A percentile compares a stretch with the other conserved stretches of the same genome.
Conservation (phyloP, 1,140 invertebrate genomes). For the Euschistus heros region DNA sequence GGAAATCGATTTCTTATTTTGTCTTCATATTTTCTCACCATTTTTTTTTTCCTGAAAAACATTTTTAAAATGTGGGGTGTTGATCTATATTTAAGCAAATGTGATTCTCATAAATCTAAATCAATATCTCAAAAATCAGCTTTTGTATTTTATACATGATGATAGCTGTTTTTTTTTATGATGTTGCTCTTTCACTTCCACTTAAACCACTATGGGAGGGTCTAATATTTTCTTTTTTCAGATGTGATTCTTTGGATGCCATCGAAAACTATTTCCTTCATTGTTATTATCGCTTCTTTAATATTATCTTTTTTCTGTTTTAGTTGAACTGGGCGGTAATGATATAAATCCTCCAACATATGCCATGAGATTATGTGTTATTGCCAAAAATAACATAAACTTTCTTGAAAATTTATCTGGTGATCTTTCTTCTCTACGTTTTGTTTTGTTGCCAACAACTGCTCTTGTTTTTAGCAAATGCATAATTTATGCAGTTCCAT, state of each 20-base stretch:
- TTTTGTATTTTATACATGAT: too few species aligned
- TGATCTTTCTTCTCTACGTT: conserved; percentile 17
- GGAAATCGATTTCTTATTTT: too few species aligned
- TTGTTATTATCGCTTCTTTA: not conserved
- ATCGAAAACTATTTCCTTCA: not conserved
- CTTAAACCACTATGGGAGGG: too few species aligned
- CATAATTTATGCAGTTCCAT: conserved; percentile 18
- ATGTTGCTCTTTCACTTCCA: too few species aligned
- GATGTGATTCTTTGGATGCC: not conserved
- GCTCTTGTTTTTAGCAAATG: conserved; percentile 22
- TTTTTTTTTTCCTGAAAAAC: too few species aligned
- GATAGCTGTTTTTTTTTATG: too few species aligned
- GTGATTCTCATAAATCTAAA: too few species aligned
- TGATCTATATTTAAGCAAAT: too few species aligned
- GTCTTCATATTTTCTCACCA: too few species aligned
- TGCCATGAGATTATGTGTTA: conserved; percentile 4
- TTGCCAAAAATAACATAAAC: conserved; percentile 12
- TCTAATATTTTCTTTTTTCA: too few species aligned
- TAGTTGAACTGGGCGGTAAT: conserved; percentile 11
- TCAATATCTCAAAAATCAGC: too few species aligned
- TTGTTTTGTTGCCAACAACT: conserved; percentile 11
- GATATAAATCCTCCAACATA: conserved; percentile 7
- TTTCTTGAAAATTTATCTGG: conserved; percentile 18
- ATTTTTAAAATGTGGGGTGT: too few species aligned
- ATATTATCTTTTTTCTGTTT: conserved; percentile 7